phyloP scores from a whole-genome alignment of 2,113 vertebrate genomes.

The Ictalurus punctatus region DNA sequence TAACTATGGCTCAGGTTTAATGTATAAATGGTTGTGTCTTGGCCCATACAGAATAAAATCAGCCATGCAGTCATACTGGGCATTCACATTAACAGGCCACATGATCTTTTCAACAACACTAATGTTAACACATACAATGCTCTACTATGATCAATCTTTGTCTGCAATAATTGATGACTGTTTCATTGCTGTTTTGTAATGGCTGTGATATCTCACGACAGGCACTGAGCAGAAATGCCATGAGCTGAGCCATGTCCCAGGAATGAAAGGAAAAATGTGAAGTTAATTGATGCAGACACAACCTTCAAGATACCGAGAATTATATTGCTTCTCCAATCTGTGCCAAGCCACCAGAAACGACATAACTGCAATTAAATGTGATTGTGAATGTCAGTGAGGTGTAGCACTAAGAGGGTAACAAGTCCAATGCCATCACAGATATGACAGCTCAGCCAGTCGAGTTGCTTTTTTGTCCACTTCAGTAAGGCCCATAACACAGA shows the following conservation, averaged over 20 bases:
- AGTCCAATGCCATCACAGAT: constrained; percentile 21
- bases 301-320: constrained; percentile 54
- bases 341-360: constrained; percentile 42
- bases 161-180: constrained; percentile 19
- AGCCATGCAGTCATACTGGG: not conserved
- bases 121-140: not conserved
- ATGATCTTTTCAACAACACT: constrained; percentile 10
- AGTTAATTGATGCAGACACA: constrained; percentile 54
- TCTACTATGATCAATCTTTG: not conserved
- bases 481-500: constrained; percentile 1
- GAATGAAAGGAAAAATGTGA: constrained; percentile 46
- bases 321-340: constrained; percentile 52
- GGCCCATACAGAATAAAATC: not conserved
- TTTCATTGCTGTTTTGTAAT: constrained; percentile 25
- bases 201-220: constrained; percentile 35
- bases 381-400: constrained; percentile 51
- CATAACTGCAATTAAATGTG: constrained; percentile 51
- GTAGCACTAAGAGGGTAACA: constrained; percentile 38
- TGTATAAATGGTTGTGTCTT: not conserved
- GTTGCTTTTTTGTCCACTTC: constrained; percentile 6
- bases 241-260: constrained; percentile 30
- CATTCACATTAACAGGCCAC: not conserved
- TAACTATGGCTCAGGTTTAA: not conserved
- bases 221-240: constrained; percentile 46
- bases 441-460: constrained; percentile 9